Evolutionary conservation across 2,888 invertebrate genomes (phyloP).

Genomic region (Coelogynopora nodosa): DNA sequence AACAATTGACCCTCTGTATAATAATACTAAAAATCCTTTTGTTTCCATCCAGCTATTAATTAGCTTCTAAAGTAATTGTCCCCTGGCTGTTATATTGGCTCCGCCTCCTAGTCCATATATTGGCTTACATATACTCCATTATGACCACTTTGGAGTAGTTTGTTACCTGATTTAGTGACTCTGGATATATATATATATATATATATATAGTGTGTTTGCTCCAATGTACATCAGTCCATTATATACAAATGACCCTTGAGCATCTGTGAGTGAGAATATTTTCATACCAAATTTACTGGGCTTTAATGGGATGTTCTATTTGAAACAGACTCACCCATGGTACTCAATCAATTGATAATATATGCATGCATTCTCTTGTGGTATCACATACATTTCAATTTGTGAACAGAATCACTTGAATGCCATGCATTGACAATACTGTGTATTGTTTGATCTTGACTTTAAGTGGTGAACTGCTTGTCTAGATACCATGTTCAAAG

Average conservation of each 20-base stretch:
- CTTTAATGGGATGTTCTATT: not conserved
- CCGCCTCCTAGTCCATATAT: not conserved
- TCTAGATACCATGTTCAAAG: conserved; percentile 7
- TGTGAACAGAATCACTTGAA: not conserved
- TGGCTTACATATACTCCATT: not conserved
- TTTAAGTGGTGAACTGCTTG: not conserved
- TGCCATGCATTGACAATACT: not conserved
- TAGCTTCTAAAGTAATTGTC: not conserved
- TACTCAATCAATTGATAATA: not conserved
- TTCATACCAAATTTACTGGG: not conserved
- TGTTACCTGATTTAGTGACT: not conserved
- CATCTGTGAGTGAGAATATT: not conserved
- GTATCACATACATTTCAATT: not conserved
- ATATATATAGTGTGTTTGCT: too few relatives aligned
- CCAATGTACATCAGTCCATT: not conserved
- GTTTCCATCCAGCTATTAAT: not conserved
- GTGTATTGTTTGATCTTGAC: conserved; percentile 12
- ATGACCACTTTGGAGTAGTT: not conserved
- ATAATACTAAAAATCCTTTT: not conserved
- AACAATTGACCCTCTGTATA: not conserved
- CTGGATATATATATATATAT: too few relatives aligned
- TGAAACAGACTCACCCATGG: not conserved
- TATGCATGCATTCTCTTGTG: not conserved
- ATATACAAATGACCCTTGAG: not conserved
- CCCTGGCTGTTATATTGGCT: not conserved